phyloP scores from a whole-genome alignment of 1,140 invertebrate genomes.

The Cydia pomonella region DNA sequence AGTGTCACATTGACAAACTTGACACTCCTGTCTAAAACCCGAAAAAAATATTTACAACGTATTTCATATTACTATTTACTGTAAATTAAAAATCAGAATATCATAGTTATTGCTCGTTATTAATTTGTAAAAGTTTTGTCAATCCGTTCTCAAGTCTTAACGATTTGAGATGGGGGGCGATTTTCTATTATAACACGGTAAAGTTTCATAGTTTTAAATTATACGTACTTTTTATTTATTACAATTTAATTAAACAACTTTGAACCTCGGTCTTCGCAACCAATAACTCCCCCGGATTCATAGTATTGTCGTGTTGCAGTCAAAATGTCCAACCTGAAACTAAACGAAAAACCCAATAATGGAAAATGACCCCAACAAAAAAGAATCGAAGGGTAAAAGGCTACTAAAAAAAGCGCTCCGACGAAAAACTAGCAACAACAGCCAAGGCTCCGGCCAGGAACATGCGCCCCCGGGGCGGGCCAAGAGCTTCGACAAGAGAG shows the following conservation, averaged over 20 bases:
- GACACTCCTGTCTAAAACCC: not conserved
- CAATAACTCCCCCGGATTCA: not conserved
- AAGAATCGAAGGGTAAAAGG: conserved; percentile 73
- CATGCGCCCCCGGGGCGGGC: conserved; percentile 52
- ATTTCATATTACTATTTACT: conserved; percentile 23
- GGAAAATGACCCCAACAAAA: conserved; percentile 78
- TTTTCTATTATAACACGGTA: conserved; percentile 43
- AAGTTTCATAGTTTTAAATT: conserved; percentile 29
- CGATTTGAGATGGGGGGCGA: conserved; percentile 47
- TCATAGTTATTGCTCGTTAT: conserved; percentile 33
- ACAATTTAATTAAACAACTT: conserved; percentile 16
- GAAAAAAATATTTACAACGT: conserved; percentile 4
- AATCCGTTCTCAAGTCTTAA: conserved; percentile 38
- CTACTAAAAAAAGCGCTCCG: conserved; percentile 68
- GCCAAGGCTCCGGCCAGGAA: conserved; percentile 53
- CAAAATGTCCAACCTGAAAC: conserved; percentile 61
- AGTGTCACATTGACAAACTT: conserved; percentile 21
- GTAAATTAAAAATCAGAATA: conserved; percentile 7
- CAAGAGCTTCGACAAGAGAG: conserved; percentile 66
- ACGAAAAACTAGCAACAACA: conserved; percentile 65
- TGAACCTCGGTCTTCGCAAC: not conserved
- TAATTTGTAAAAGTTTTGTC: conserved; percentile 45
- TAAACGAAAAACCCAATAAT: conserved; percentile 62
- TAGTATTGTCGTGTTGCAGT: conserved; percentile 39
- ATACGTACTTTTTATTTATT: conserved; percentile 36